Percentiles rank a stretch among this genome's conserved stretches.
phyloP scores from a whole-genome alignment of 2,797 vertebrate species.

The Neosilurus hyrtlii region DNA sequence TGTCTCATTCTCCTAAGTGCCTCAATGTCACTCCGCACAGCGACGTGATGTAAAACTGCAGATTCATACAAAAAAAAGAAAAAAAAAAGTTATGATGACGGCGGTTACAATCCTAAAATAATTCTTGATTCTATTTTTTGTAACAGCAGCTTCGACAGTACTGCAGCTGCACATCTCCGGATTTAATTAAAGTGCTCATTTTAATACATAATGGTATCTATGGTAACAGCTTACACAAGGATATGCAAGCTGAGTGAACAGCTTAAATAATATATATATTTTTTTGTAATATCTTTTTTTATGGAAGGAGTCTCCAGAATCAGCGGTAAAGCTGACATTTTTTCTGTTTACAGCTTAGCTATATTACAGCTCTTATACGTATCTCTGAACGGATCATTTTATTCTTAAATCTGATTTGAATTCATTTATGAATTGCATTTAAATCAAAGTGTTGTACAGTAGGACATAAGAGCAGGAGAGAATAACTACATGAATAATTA shows the following conservation, averaged over 20 bases:
- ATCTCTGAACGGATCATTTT: too few relatives aligned
- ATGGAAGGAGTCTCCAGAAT: not conserved
- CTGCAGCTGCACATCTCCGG: not conserved
- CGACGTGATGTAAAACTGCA: not conserved
- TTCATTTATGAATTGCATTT: too few relatives aligned
- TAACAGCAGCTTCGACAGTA: not conserved
- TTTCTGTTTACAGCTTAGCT: too few relatives aligned
- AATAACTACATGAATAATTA: too few relatives aligned
- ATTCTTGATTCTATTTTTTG: not conserved
- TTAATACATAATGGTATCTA: not conserved
- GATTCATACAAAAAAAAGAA: not conserved
- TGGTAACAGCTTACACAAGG: not conserved
- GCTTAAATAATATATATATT: too few relatives aligned
- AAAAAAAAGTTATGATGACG: not conserved
- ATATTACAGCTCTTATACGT: too few relatives aligned
- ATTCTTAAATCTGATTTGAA: too few relatives aligned
- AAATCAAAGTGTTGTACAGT: too few relatives aligned
- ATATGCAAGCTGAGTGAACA: not conserved
- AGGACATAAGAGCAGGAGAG: too few relatives aligned
- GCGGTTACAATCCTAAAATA: not conserved
- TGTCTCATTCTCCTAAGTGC: constrained; percentile 5
- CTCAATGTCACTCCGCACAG: not conserved
- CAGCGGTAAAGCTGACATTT: not conserved
- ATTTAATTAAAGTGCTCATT: not conserved
- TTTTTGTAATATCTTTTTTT: not conserved